Evolutionary conservation across 1,140 invertebrate species (phyloP).

Genomic region (Ylistrum balloti): DNA sequence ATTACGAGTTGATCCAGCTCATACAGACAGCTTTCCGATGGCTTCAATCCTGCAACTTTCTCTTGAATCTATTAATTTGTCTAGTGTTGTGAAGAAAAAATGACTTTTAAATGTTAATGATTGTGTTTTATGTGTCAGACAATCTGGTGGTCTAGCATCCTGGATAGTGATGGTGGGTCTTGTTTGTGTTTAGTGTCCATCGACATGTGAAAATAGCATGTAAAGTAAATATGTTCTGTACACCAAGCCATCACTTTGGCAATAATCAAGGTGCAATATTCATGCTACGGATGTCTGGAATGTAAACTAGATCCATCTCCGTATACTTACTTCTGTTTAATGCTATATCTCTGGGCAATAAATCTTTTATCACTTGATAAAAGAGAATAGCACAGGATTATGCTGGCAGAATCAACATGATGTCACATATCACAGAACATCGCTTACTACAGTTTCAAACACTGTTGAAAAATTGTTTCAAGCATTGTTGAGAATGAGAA

Average conservation of each 20-base stretch:
- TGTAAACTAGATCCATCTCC: not conserved
- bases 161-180: not conserved
- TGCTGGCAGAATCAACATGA: not conserved
- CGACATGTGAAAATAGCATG: not conserved
- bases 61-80: not conserved
- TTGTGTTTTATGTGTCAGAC: not conserved
- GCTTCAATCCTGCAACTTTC: too few relatives aligned
- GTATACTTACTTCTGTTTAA: not conserved
- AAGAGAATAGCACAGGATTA: not conserved
- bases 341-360: not conserved
- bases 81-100: slow-evolving; percentile 10
- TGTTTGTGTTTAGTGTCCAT: not conserved
- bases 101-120: not conserved
- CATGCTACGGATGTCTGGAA: not conserved
- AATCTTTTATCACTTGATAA: not conserved
- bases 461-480: not conserved
- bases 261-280: not conserved
- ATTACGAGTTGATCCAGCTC: not conserved
- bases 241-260: not conserved
- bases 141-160: not conserved
- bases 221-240: not conserved
- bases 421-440: not conserved
- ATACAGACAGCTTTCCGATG: too few relatives aligned
- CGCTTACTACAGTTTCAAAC: not conserved
- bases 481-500: not conserved